Conservation (phyloP, 2,797 vertebrate genomes). For the Poecilia gillii region DNA sequence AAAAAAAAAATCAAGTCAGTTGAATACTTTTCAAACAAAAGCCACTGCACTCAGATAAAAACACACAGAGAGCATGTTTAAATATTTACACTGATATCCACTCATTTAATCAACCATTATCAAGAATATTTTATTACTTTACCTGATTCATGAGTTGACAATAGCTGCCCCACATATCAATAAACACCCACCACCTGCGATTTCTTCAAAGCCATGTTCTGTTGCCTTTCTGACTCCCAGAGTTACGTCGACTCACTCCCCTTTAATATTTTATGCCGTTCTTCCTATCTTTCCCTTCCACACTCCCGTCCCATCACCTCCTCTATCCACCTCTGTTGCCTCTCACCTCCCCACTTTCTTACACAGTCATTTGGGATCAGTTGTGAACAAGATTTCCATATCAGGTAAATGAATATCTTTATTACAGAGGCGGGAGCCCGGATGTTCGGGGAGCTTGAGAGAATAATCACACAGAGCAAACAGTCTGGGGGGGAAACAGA, state of each 20-base stretch:
- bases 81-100: not conserved
- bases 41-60: not conserved
- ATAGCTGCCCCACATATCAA: slow-evolving; percentile 34
- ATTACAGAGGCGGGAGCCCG: slow-evolving; percentile 64
- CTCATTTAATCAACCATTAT: not conserved
- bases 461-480: slow-evolving; percentile 80
- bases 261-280: slow-evolving; percentile 73
- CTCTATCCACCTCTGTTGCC: slow-evolving; percentile 18
- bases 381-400: slow-evolving; percentile 78
- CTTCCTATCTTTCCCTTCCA: slow-evolving; percentile 35
- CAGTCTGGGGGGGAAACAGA: slow-evolving; percentile 68
- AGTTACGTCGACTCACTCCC: slow-evolving; percentile 44
- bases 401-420: slow-evolving; percentile 81
- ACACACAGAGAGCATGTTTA: not conserved
- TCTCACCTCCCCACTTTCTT: slow-evolving; percentile 45
- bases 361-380: slow-evolving; percentile 72
- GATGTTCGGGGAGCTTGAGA: slow-evolving; percentile 69
- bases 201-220: slow-evolving; percentile 50
- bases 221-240: slow-evolving; percentile 54
- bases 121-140: not conserved
- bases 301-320: slow-evolving; percentile 32
- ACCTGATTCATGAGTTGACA: slow-evolving; percentile 14
- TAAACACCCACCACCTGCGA: slow-evolving; percentile 22
- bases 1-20: not conserved
- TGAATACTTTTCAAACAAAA: not conserved